Evolutionary conservation across 2,797 vertebrate genomes (phyloP), one percentile per base, ranked within the genome.

Genomic region (Hephaestus fuliginosus): DNA sequence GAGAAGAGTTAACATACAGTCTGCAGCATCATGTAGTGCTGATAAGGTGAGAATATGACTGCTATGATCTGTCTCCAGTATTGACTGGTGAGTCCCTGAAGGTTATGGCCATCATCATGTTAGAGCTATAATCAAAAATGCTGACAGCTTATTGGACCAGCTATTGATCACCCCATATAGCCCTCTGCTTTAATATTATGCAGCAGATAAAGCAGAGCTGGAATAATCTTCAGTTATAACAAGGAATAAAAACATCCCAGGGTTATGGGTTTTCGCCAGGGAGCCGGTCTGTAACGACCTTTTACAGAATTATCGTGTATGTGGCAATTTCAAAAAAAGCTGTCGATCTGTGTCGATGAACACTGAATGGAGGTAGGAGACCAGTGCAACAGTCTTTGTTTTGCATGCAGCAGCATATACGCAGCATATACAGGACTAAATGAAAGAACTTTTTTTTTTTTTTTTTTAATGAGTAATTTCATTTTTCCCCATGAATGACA

Each of bases 111-210:
- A 93, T 94, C 93, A 92, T 93, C 87, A 81, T 84, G 89, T 92
- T 91, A 92, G 88, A 90, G 88, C 89, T 85, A 89, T 93, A 92
- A 94, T 95, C 93, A 95, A 93, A 92, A 93, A 93, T 91, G 91
- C 94, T 92, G 95, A 95, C 94, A 94, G 90, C 87, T 93, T 91
- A 95, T 93, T 93, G 93, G 92, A 94, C 87, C 90, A 88, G 80
- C 74, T 94, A 95, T 95, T 91, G 95, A 96, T 95, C 87, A 89
- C 20, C 48, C 76, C 64, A 57, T 66, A 86, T 80, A 84, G 75
- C 68, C 69, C 79, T 91, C 71, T 81, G n/a, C 88, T 92, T 90
- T 92, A 92, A 93, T 94, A 88, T 83, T 83, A 93, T 89, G 86
- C 89, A 80, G 89, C 90, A 84, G 86, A 90, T 92, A 92, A 91